Evolutionary conservation across 2,888 invertebrate species (phyloP), one percentile per base, ranked within the genome.

Genomic region (Oxytorus armatus): DNA sequence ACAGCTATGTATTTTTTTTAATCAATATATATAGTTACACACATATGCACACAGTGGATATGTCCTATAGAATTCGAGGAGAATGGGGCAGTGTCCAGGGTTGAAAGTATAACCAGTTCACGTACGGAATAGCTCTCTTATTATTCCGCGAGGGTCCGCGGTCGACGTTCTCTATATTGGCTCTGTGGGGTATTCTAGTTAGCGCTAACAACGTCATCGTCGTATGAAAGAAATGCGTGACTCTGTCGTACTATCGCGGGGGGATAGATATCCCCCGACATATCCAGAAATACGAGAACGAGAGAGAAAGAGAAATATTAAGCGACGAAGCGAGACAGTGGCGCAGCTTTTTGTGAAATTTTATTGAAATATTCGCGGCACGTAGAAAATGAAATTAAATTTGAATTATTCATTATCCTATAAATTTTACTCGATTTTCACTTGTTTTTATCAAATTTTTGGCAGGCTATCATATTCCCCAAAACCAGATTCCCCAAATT

Each of bases 121-220:
- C 82, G 80, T 82, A 82, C 61, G 53, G 61, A 68, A 53, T 69
- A 36, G 51, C 47, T 39, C 68, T 75, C 80, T 82, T 82, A 80
- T 80, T 82, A 80, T 78, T 82, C 80, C 68, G 75, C 14, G 57
- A 51, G 77, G 23, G 69, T 69, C 53, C 63, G n/a, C n/a, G 78
- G 75, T 63, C 57, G 59, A 53, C 65, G 79, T 44, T 66, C 39
- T 33, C 49, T 59, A 70, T 80, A 75, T 69, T 80, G 72, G 75
- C 77, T 73, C 47, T 53, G 42, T 57, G 29, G 59, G 69, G 74
- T 61, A 73, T 75, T 80, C 78, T 80, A 72, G 82, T 82, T 82
- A 82, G 80, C 53, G 57, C 75, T 80, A 81, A 81, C 81, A 79
- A 77, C 77, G 77, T 79, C 81, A 83, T 79, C 77, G 77, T 70